Percentiles rank a stretch among this genome's conserved stretches.
These are phyloP conservation scores for Brienomyrus longianalis DNA, from an alignment of 2,113 vertebrate species.

Conservation along the genomic window DNA sequence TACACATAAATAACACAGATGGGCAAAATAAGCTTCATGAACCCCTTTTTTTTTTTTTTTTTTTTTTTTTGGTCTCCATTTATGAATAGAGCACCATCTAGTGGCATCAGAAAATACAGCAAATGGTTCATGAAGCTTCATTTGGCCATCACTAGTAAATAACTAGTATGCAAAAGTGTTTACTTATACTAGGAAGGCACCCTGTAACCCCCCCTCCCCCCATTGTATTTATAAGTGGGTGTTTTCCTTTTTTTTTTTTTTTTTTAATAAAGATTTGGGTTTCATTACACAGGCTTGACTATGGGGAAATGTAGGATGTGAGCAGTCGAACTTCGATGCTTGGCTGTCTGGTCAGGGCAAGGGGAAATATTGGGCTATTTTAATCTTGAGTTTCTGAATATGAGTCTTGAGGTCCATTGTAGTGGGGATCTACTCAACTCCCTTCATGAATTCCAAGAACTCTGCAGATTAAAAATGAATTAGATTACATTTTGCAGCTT, in stretches of 20 bases:
- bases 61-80: not conserved
- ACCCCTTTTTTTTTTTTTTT: not conserved
- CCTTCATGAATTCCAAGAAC: constrained; percentile 68
- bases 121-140: not conserved
- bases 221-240: not conserved
- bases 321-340: not conserved
- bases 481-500: not conserved
- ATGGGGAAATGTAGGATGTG: not conserved
- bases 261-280: not conserved
- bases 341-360: not conserved
- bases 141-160: not conserved
- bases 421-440: constrained; percentile 52
- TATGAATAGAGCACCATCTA: not conserved
- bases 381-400: not conserved
- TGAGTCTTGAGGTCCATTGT: not conserved
- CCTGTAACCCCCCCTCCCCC: not conserved
- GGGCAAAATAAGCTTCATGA: not conserved
- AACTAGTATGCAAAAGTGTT: not conserved
- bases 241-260: not conserved
- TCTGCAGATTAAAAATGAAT: constrained; percentile 40
- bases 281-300: not conserved
- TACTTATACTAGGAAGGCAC: not conserved
- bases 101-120: not conserved
- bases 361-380: not conserved
- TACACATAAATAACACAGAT: not conserved